Base-by-base conservation (phyloP, 2,113 vertebrate species). In the Conger conger region DNA sequence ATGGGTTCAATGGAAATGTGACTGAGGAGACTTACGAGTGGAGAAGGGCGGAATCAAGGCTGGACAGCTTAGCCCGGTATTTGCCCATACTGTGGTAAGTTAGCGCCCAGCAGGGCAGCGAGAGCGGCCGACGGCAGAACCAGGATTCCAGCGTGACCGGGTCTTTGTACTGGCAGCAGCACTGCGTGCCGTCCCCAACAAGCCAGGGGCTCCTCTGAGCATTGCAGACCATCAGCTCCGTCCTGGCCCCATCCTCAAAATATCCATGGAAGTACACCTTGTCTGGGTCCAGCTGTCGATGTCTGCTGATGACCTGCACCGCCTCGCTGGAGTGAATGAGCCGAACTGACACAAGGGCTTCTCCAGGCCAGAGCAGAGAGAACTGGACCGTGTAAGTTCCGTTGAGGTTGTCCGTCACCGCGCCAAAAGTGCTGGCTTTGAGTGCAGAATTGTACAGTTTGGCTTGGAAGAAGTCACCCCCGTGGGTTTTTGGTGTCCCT, bases 241-340 rank as follows among this genome's bases (percentile, higher is more conserved):
- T 77, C 17, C 4, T 50, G 42, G 18, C 30, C 36, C 76, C 81
- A 40, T 83, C 86, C 40, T 40, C 79, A 83, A 92, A 93, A 86
- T 92, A 89, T 0, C 92, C 92, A 0, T 0, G 40, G 60, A 93
- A 94, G 84, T 87, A 83, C 0, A 93, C 90, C 84, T 89, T 92
- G 76, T 88, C 87, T 17, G 90, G 88, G 76, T 89, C 68, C 20
- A 7, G 77, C 3, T 89, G 88, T 45, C 91, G 87, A 20, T 91
- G 88, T 42, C 27, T 76, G 30, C 80, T 81, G 23, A 91, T 53
- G 13, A 92, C 83, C 38, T 83, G 80, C 63, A 92, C 89, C 27
- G 85, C 90, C 45, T 92, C 90, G 30, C 91, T 92, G 40, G 91
- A 89, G 82, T 92, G 90, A 33, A 92, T 82, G 30, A 92, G 54